Percentiles rank a stretch among this genome's conserved stretches.
Evolutionary conservation across 2,888 invertebrate genomes (phyloP).

Genomic region (Beris chalybata): DNA sequence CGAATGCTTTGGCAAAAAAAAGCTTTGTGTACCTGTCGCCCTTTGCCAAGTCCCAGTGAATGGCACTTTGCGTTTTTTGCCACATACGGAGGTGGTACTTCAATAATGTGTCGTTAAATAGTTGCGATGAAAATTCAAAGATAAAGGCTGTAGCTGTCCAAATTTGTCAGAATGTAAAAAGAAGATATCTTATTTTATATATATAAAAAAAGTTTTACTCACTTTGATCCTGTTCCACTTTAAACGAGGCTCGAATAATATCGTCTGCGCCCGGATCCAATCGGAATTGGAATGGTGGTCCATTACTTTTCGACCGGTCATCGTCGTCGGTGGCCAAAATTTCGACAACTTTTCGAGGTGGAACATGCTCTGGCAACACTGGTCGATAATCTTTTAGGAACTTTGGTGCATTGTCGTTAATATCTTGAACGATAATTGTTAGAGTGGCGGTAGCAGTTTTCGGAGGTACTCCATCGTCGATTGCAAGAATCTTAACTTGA

Average conservation of each 20-base stretch:
- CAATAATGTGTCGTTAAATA: too few species aligned
- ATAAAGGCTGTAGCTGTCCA: too few species aligned
- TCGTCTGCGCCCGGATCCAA: slow-evolving; percentile 93
- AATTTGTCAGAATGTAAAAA: too few species aligned
- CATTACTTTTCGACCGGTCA: slow-evolving; percentile 91
- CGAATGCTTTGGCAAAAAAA: too few species aligned
- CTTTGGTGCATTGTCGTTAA: slow-evolving; percentile 92
- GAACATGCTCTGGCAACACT: slow-evolving; percentile 89
- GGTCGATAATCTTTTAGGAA: slow-evolving; percentile 91
- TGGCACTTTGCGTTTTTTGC: too few species aligned
- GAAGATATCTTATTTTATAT: too few species aligned
- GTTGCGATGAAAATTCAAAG: too few species aligned
- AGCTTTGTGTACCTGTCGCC: too few species aligned
- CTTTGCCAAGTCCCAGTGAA: too few species aligned
- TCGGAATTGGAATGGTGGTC: slow-evolving; percentile 94
- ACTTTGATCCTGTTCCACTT: slow-evolving; percentile 96
- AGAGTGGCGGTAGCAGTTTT: slow-evolving; percentile 92
- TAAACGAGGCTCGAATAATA: slow-evolving; percentile 90
- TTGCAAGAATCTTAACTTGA: slow-evolving; percentile 94
- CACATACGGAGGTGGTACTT: too few species aligned
- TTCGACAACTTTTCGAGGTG: slow-evolving; percentile 89
- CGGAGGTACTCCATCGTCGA: slow-evolving; percentile 91
- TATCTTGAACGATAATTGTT: slow-evolving; percentile 92
- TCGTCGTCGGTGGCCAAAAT: slow-evolving; percentile 92
- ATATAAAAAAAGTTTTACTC: slow-evolving; percentile 52